phyloP scores from a whole-genome alignment of 92 coral and sea anemone species.

The Virgularia gustaviana region DNA sequence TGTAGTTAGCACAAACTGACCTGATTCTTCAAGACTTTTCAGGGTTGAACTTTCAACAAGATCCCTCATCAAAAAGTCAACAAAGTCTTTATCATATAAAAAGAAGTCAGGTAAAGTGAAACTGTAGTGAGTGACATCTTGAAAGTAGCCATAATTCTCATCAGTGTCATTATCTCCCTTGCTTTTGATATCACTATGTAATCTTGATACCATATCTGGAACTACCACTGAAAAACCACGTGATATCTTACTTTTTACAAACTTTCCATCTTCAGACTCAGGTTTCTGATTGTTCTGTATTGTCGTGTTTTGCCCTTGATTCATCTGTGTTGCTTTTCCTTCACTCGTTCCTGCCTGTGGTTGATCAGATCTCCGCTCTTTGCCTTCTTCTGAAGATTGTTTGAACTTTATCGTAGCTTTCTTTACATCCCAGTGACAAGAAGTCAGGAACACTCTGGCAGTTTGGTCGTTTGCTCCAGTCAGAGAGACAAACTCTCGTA shows the following conservation, averaged over 20 bases:
- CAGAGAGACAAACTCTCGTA: too few relatives aligned
- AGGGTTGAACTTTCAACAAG: slow-evolving; percentile 82
- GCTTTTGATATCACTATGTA: slow-evolving; percentile 67
- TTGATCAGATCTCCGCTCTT: background rate
- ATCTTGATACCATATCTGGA: slow-evolving; percentile 76
- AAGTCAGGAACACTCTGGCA: too few relatives aligned
- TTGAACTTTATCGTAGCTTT: too few relatives aligned
- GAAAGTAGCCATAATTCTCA: slow-evolving; percentile 64
- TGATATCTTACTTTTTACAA: slow-evolving; percentile 60
- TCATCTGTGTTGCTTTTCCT: background rate
- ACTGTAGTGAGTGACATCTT: slow-evolving; percentile 68
- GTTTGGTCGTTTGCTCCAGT: too few relatives aligned
- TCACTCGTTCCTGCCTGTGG: background rate
- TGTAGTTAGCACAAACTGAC: slow-evolving; percentile 47
- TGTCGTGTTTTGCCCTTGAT: too few relatives aligned
- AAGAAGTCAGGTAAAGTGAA: slow-evolving; percentile 84
- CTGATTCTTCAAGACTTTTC: slow-evolving; percentile 84
- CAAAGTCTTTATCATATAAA: slow-evolving; percentile 63
- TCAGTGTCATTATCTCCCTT: slow-evolving; percentile 56
- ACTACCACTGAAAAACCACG: slow-evolving; percentile 93
- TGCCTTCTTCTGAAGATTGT: too few relatives aligned
- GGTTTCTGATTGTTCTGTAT: too few relatives aligned
- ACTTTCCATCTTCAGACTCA: too few relatives aligned
- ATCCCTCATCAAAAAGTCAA: slow-evolving; percentile 74
- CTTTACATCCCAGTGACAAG: too few relatives aligned